Evolutionary conservation across 2,113 vertebrate genomes (phyloP), one percentile per base, ranked within the genome.

Genomic region (Spea multiplicata): DNA sequence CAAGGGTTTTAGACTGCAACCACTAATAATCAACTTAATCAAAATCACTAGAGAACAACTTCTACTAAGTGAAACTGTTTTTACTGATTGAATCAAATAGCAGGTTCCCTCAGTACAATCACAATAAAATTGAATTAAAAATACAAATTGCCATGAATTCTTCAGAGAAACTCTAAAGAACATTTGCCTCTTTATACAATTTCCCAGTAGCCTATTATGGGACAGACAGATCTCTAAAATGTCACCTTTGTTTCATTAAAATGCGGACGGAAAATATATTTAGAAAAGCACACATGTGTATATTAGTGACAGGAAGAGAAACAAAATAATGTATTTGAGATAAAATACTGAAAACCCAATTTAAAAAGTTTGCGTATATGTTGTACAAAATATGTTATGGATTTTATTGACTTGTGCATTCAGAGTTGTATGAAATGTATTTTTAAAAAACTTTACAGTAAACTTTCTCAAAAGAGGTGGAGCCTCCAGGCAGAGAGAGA

Each of bases 111-210:
- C 55, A 59, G 55, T 59, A 59, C 10, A 59, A 59, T 5, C 55
- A 59, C 14, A 59, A 59, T 59, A 59, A 59, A 59, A 59, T 59
- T 9, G 55, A 59, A 59, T 59, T 59, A 13, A 59, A 59, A 59
- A 12, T 12, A 59, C 55, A 59, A 59, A 59, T 59, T 12, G 55
- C 12, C 14, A 13, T 59, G 4, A 59, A 59, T 59, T 59, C 55
- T 53, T 59, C 55, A 59, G 55, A 59, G 55, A 59, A 59, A 59
- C 55, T 13, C 10, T 59, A 59, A 59, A 59, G 55, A 59, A 59
- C 14, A 59, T 59, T 13, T 12, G 10, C 55, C 55, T 10, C 10
- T 8, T 12, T 5, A 59, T 59, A 59, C 6, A 59, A 12, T 13
- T 59, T 12, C 55, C 55, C 1, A 59, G 55, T 13, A 59, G 10